phyloP scores from a whole-genome alignment of 2,113 vertebrate genomes.

The Epinephelus lanceolatus region DNA sequence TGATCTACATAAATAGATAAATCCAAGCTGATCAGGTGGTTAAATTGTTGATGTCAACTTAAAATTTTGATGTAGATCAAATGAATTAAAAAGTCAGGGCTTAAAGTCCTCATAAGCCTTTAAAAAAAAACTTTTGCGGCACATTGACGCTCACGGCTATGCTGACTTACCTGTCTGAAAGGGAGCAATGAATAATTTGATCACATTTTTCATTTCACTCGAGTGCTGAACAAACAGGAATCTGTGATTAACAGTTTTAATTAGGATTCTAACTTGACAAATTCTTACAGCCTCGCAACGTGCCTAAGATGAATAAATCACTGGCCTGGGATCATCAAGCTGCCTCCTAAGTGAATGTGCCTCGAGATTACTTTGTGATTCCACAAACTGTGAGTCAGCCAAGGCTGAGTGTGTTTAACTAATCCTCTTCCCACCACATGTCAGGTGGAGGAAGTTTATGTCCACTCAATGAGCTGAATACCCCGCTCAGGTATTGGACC shows the following conservation, averaged over 20 bases:
- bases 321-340: conserved; percentile 78
- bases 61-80: conserved; percentile 37
- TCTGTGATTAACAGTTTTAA: conserved; percentile 90
- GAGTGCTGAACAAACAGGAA: conserved; percentile 92
- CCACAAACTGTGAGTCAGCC: conserved; percentile 72
- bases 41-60: conserved; percentile 46
- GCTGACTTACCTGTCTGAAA: conserved; percentile 92
- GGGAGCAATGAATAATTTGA: conserved; percentile 91
- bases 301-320: conserved; percentile 85
- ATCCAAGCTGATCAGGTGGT: conserved; percentile 49
- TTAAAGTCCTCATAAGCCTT: conserved; percentile 63
- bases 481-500: conserved; percentile 63
- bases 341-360: conserved; percentile 78
- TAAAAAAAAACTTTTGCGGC: conserved; percentile 62
- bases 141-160: conserved; percentile 86
- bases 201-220: conserved; percentile 91
- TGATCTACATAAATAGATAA: conserved; percentile 52
- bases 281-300: conserved; percentile 83
- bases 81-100: conserved; percentile 51
- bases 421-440: conserved; percentile 61
- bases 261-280: conserved; percentile 91
- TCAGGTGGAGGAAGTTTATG: conserved; percentile 72
- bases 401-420: conserved; percentile 55
- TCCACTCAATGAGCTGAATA: conserved; percentile 58
- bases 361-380: conserved; percentile 76